Evolutionary conservation across 2,113 vertebrate species (phyloP).

Genomic region (Heliornis fulica): DNA sequence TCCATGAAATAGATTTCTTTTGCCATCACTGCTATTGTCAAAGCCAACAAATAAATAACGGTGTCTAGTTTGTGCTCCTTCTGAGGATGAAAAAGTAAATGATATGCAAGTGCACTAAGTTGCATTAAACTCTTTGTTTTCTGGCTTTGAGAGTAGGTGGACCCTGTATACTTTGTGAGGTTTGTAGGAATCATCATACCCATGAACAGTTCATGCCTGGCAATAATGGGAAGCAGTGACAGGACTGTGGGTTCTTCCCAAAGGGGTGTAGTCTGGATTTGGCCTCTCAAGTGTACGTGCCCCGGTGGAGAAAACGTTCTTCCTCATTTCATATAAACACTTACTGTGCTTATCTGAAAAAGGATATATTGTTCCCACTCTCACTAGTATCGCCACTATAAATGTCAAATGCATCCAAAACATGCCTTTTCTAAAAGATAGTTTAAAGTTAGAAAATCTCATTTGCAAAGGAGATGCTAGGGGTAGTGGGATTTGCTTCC

Average conservation of each 20-base stretch:
- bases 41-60: not conserved
- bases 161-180: rapidly evolving
- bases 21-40: not conserved
- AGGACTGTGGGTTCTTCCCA: not conserved
- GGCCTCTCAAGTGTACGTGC: not conserved
- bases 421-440: not conserved
- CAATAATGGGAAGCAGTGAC: not conserved
- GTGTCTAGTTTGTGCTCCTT: not conserved
- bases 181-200: not conserved
- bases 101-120: not conserved
- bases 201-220: not conserved
- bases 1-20: not conserved
- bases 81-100: not conserved
- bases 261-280: not conserved
- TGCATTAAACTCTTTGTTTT: not conserved
- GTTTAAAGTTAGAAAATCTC: not conserved
- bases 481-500: not conserved
- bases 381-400: not conserved
- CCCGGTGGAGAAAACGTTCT: not conserved
- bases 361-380: not conserved
- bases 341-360: not conserved
- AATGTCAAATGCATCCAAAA: not conserved
- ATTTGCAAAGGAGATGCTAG: not conserved
- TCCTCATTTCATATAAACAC: not conserved
- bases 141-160: not conserved